phyloP scores from a whole-genome alignment of 2,113 vertebrate species.

The Atlantisia rogersi region DNA sequence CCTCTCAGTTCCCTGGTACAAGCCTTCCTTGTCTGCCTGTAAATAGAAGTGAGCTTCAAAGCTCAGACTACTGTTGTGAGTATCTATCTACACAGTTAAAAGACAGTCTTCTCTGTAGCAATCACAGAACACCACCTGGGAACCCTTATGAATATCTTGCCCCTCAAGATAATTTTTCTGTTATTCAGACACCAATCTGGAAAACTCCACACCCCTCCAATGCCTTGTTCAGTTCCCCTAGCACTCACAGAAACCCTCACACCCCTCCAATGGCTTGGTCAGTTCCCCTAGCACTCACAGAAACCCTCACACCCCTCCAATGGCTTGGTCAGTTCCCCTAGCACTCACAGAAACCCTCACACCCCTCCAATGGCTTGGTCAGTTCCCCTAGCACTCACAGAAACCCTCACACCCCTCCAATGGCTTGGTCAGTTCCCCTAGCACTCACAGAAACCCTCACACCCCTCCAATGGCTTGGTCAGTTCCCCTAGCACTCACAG shows the following conservation, averaged over 20 bases:
- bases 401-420: not conserved
- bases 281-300: not conserved
- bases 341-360: not conserved
- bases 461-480: not conserved
- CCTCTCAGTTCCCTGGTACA: not conserved
- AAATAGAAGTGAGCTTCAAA: constrained; percentile 50
- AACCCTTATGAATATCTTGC: not conserved
- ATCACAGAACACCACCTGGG: not conserved
- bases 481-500: not conserved
- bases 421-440: not conserved
- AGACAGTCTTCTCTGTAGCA: not conserved
- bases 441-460: not conserved
- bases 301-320: no score
- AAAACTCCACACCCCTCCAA: not conserved
- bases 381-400: not conserved
- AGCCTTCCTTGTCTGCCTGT: not conserved
- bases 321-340: no score
- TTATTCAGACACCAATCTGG: not conserved
- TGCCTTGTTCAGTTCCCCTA: not conserved
- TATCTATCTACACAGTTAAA: not conserved
- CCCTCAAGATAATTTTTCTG: not conserved
- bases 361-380: not conserved
- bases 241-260: not conserved
- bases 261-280: not conserved
- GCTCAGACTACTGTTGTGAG: not conserved